Conservation (phyloP, 2,797 vertebrate species). For the Esox masquinongy region DNA sequence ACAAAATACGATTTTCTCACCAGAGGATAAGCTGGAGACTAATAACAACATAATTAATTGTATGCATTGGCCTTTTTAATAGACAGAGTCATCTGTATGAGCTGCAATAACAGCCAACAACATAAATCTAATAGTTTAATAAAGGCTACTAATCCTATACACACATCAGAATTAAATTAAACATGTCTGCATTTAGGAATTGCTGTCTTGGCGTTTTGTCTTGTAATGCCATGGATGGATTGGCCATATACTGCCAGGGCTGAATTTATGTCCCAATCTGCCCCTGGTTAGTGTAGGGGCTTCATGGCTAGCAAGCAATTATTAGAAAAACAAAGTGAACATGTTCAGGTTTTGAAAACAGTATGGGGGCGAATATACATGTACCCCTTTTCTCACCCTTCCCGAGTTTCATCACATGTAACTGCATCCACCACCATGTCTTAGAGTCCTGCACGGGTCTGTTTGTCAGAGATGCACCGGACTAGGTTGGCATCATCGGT, state of each 20-base stretch:
- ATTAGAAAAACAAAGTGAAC: neutral
- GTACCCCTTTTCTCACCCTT: too few relatives aligned
- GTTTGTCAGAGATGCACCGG: too few relatives aligned
- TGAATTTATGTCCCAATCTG: neutral
- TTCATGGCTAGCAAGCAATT: conserved; percentile 2
- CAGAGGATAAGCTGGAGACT: conserved; percentile 42
- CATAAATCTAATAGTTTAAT: conserved; percentile 44
- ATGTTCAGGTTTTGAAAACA: too few relatives aligned
- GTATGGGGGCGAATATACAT: too few relatives aligned
- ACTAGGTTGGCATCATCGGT: too few relatives aligned
- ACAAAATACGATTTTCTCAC: conserved; percentile 60
- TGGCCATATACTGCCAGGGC: too few relatives aligned
- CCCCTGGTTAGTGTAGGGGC: neutral
- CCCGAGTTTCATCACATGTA: too few relatives aligned
- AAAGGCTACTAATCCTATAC: conserved; percentile 19
- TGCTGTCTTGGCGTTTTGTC: conserved; percentile 8
- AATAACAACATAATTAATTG: conserved; percentile 61
- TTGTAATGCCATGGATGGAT: too few relatives aligned
- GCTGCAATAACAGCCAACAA: conserved; percentile 34
- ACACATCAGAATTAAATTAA: conserved; percentile 11
- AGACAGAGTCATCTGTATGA: conserved; percentile 48
- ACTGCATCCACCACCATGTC: too few relatives aligned
- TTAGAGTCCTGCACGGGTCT: too few relatives aligned
- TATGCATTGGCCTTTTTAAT: conserved; percentile 43
- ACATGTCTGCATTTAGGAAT: conserved; percentile 22